Percentiles rank a stretch among this genome's conserved stretches.
phyloP scores from a whole-genome alignment of 2,888 invertebrate species.

The Prosapia bicincta region DNA sequence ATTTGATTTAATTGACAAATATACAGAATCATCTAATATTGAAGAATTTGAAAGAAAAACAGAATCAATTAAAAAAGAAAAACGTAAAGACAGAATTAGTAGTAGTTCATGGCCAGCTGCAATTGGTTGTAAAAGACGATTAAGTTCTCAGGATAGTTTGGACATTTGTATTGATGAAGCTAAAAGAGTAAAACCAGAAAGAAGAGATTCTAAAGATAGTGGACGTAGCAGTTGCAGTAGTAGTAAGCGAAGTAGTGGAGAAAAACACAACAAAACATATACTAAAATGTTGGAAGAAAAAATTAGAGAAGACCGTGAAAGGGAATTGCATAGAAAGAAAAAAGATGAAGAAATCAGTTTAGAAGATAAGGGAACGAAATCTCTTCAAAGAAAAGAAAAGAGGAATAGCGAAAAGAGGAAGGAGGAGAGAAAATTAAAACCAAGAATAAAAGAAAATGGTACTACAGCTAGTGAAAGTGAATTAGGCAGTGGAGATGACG shows the following conservation, averaged over 20 bases:
- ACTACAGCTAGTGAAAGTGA: conserved; percentile 46
- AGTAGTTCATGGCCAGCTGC: conserved; percentile 56
- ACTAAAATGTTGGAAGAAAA: conserved; percentile 58
- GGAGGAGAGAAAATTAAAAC: conserved; percentile 48
- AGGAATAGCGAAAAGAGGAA: conserved; percentile 41
- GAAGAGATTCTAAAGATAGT: conserved; percentile 69
- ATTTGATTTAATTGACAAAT: conserved; percentile 40
- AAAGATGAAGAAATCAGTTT: conserved; percentile 31
- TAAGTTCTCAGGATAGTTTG: conserved; percentile 72
- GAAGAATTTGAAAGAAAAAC: conserved; percentile 50
- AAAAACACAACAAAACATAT: conserved; percentile 52
- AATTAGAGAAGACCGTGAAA: conserved; percentile 58
- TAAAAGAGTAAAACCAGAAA: conserved; percentile 59
- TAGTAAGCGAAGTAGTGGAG: conserved; percentile 38
- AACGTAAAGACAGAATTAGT: conserved; percentile 60
- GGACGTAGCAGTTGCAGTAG: conserved; percentile 42
- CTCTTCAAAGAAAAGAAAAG: conserved; percentile 38
- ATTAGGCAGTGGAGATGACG: conserved; percentile 40
- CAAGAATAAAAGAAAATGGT: conserved; percentile 47
- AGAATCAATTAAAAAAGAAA: conserved; percentile 48
- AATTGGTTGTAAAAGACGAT: conserved; percentile 66
- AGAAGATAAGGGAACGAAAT: neutral
- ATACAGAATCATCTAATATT: conserved; percentile 42
- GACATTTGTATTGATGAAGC: conserved; percentile 51
- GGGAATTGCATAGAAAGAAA: conserved; percentile 40